These are phyloP conservation scores for Brienomyrus longianalis DNA, from an alignment of 2,113 vertebrate genomes.

Conservation along the genomic window DNA sequence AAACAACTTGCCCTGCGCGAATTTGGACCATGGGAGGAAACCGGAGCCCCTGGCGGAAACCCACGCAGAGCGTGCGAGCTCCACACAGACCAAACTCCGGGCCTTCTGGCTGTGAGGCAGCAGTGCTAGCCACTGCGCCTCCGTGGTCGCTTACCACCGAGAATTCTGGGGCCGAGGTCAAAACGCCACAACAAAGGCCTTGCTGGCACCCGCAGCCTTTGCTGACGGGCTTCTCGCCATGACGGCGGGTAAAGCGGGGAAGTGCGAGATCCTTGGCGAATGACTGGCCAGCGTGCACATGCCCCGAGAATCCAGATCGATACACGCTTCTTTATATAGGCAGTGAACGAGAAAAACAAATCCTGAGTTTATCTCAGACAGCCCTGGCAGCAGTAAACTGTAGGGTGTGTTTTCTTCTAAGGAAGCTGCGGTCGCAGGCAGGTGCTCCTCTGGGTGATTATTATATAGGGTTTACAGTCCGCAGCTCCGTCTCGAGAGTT, in stretches of 20 bases:
- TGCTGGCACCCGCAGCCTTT: neutral
- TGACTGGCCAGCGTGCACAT: neutral
- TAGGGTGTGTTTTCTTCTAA: neutral
- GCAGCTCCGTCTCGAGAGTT: neutral
- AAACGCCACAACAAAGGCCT: neutral
- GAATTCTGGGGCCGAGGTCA: neutral
- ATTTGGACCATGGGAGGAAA: too few relatives aligned
- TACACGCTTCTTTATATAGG: neutral
- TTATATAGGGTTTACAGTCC: slow-evolving; percentile 5
- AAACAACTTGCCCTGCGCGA: too few relatives aligned
- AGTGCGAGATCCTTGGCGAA: neutral
- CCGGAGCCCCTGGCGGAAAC: too few relatives aligned
- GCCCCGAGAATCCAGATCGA: neutral
- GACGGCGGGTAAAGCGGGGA: neutral
- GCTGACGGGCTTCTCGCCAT: neutral
- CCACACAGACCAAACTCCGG: too few relatives aligned
- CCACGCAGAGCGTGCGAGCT: too few relatives aligned
- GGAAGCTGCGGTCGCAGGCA: neutral
- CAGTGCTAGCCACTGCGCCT: too few relatives aligned
- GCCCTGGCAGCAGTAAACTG: neutral
- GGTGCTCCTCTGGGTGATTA: neutral
- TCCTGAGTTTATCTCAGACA: neutral
- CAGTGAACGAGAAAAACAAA: neutral
- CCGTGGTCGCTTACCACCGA: neutral
- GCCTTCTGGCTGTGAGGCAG: too few relatives aligned